Evolutionary conservation across 2,797 vertebrate genomes (phyloP).

Genomic region (Atherinosoma microstoma): DNA sequence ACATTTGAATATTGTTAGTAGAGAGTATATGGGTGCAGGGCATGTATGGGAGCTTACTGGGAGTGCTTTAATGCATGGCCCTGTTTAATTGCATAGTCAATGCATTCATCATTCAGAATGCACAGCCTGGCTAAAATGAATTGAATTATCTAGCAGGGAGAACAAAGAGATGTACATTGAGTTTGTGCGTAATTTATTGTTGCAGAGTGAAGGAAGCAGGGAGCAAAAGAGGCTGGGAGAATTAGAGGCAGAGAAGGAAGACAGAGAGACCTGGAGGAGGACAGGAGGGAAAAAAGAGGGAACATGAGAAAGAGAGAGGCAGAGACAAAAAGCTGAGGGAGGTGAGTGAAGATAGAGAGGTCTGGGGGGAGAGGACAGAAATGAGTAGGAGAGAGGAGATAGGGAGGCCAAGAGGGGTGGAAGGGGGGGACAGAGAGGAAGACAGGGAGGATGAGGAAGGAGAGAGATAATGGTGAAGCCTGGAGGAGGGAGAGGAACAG

Average conservation of each 20-base stretch:
- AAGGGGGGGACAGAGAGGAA: constrained; percentile 58
- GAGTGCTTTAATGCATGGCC: constrained; percentile 77
- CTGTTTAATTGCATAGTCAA: constrained; percentile 84
- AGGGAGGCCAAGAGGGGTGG: constrained; percentile 73
- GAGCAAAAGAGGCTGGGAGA: constrained; percentile 83
- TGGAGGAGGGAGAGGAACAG: constrained; percentile 73
- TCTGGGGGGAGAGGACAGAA: constrained; percentile 61
- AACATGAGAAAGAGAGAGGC: constrained; percentile 27
- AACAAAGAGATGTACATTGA: constrained; percentile 87
- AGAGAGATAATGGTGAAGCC: constrained; percentile 75
- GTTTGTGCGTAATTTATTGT: constrained; percentile 86
- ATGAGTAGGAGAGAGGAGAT: constrained; percentile 76
- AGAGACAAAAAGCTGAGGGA: constrained; percentile 54
- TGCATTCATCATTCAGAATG: constrained; percentile 86
- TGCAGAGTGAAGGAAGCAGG: constrained; percentile 81
- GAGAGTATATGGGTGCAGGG: constrained; percentile 42
- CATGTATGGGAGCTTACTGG: constrained; percentile 54
- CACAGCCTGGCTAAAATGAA: constrained; percentile 84
- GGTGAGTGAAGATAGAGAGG: constrained; percentile 58
- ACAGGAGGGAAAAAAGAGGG: constrained; percentile 59
- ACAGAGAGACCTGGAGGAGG: constrained; percentile 83
- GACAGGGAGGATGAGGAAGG: constrained; percentile 79
- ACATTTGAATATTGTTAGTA: constrained; percentile 52
- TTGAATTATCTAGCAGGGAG: constrained; percentile 85
- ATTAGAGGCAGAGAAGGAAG: constrained; percentile 71